Evolutionary conservation across 2,113 vertebrate species (phyloP).

Genomic region (Centropus bengalensis): DNA sequence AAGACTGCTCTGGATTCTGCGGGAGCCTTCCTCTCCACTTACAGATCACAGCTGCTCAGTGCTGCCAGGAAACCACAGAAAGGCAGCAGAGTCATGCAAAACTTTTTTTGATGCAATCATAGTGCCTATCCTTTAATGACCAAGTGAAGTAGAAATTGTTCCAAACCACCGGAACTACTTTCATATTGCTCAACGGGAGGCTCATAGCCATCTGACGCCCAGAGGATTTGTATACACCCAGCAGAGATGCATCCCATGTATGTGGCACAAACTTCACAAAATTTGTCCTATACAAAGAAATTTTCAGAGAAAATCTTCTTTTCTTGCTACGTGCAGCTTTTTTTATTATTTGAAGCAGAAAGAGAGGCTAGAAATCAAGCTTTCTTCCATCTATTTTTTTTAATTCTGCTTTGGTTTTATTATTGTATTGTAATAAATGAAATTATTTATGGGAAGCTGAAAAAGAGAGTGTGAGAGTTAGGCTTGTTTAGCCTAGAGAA

Average conservation of each 20-base stretch:
- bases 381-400: background rate
- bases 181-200: background rate
- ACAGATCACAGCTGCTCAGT: background rate
- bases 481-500: too few species aligned
- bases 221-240: background rate
- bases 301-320: background rate
- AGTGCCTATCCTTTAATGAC: background rate
- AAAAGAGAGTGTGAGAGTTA: too few species aligned
- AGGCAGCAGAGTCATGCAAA: slow-evolving; percentile 57
- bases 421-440: background rate
- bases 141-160: background rate
- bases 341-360: background rate
- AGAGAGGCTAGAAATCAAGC: background rate
- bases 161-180: background rate
- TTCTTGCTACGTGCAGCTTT: background rate
- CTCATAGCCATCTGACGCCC: background rate
- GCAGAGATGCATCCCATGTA: fast-evolving
- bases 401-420: background rate
- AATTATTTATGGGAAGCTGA: too few species aligned
- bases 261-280: background rate
- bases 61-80: slow-evolving; percentile 54
- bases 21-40: background rate
- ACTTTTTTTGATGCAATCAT: background rate
- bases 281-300: background rate
- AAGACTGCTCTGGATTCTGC: background rate